phyloP scores from a whole-genome alignment of 2,797 vertebrate genomes.

The Catharus ustulatus region DNA sequence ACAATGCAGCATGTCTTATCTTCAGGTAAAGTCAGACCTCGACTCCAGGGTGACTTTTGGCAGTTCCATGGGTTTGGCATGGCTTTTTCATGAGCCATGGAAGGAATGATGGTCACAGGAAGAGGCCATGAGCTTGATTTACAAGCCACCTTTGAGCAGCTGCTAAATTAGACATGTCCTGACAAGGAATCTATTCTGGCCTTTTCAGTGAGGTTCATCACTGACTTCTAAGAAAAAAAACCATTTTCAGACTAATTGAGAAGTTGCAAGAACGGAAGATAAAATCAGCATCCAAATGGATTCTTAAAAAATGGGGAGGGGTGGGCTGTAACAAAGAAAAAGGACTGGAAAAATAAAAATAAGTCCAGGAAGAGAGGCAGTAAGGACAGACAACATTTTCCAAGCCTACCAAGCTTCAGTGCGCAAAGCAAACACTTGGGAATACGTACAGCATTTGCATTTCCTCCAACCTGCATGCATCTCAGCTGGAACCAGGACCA shows the following conservation, averaged over 20 bases:
- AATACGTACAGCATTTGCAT: conserved; percentile 87
- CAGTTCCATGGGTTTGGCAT: not conserved
- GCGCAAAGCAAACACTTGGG: not conserved
- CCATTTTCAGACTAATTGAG: not conserved
- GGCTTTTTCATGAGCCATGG: not conserved
- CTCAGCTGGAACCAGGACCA: conserved; percentile 98
- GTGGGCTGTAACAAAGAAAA: not conserved
- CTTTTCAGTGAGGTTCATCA: not conserved
- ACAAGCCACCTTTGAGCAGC: not conserved
- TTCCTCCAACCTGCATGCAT: conserved; percentile 97
- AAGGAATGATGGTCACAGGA: not conserved
- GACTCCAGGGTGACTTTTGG: not conserved
- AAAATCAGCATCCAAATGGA: not conserved
- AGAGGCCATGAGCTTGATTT: not conserved
- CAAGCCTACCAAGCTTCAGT: not conserved
- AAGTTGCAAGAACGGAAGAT: not conserved
- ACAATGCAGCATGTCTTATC: not conserved
- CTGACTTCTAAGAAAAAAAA: not conserved
- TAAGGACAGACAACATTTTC: not conserved
- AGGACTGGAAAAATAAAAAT: not conserved
- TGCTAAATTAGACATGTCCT: not conserved
- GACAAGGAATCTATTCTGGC: not conserved
- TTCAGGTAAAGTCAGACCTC: not conserved
- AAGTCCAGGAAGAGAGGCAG: not conserved
- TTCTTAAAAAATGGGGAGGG: not conserved